phyloP scores from a whole-genome alignment of 2,888 invertebrate genomes.

The Ormyrus nitidulus region DNA sequence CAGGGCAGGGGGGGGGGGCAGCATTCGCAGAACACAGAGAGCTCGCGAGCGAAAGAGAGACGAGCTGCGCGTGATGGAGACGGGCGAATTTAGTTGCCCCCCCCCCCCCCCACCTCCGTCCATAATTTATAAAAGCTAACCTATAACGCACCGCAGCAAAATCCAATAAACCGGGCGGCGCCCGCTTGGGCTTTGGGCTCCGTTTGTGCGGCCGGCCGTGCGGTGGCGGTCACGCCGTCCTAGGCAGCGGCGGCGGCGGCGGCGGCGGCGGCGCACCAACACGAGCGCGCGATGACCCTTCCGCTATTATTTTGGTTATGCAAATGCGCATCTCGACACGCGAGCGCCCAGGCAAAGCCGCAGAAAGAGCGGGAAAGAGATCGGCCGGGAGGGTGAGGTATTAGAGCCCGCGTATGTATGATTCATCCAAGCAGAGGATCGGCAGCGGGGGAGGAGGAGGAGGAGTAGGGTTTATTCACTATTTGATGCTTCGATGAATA shows the following conservation, averaged over 20 bases:
- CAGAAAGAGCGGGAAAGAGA: conserved; percentile 11
- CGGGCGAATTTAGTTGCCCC: background rate
- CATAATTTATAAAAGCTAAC: conserved; percentile 57
- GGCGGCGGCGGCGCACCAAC: background rate
- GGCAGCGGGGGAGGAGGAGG: background rate
- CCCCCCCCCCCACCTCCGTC: background rate
- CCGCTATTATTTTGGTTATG: conserved; percentile 58
- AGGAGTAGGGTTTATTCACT: background rate
- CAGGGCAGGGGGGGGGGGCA: too few relatives aligned
- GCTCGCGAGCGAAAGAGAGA: background rate
- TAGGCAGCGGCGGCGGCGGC: conserved; percentile 10
- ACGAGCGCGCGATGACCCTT: conserved; percentile 32
- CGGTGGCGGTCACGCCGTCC: background rate
- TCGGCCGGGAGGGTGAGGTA: background rate
- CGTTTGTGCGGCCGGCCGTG: conserved; percentile 35
- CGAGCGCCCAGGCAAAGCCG: conserved; percentile 10
- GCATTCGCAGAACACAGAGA: too few relatives aligned
- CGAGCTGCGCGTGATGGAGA: background rate
- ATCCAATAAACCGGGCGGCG: conserved; percentile 53
- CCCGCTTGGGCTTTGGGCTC: conserved; percentile 1
- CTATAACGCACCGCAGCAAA: conserved; percentile 53
- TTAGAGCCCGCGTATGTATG: conserved; percentile 15
- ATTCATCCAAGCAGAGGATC: conserved; percentile 36
- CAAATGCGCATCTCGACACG: conserved; percentile 53
- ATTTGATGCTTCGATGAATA: conserved; percentile 1